These are phyloP conservation scores for Lacerta bilineata DNA, from an alignment of 2,797 vertebrate species.

Conservation along the genomic window DNA sequence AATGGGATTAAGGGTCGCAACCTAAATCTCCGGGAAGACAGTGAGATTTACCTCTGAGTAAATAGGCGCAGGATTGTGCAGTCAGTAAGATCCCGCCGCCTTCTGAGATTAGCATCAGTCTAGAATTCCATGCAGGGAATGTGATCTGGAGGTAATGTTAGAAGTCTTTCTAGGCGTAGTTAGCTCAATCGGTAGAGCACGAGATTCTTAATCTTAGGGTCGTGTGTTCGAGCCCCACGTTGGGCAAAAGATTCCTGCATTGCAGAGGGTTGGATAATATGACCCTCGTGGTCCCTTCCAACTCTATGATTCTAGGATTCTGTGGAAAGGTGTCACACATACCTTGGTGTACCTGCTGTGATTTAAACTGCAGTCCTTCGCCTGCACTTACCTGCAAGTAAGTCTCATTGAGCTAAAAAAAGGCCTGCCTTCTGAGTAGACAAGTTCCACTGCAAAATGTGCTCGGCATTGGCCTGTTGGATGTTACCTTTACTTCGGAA, in stretches of 20 bases:
- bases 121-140: neutral
- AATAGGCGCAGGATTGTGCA: neutral
- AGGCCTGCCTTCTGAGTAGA: no score
- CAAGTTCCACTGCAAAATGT: neutral
- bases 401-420: no score
- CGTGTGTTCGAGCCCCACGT: no score
- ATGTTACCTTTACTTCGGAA: neutral
- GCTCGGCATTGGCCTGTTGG: neutral
- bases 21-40: neutral
- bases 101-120: neutral
- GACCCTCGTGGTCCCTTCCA: no score
- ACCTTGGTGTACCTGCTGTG: neutral
- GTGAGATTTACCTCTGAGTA: neutral
- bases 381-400: neutral
- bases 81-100: no score
- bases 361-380: no score
- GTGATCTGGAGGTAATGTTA: neutral
- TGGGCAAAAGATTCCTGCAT: no score
- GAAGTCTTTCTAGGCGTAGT: neutral
- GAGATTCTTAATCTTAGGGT: no score
- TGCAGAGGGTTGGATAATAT: no score
- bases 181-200: no score
- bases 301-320: no score
- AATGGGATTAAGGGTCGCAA: neutral
- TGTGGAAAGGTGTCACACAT: no score